Base-by-base conservation (phyloP, 1,140 invertebrate species). In the Micrasema longulum region DNA sequence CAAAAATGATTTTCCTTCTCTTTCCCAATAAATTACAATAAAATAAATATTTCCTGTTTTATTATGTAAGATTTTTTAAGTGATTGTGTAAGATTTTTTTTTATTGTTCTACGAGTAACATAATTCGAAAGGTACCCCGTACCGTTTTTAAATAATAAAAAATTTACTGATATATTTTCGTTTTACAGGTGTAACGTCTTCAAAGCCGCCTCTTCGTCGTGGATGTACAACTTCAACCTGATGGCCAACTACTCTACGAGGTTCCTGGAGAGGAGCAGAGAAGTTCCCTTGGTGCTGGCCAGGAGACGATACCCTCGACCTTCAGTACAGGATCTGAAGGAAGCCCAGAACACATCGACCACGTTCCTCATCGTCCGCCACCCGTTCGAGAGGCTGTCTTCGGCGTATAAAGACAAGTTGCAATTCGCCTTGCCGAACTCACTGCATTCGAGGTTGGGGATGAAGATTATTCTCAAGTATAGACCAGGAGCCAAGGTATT, bases 211-310 rank as follows among this genome's bases (percentile, higher is more conserved):
- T 94, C 92, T 26, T 93, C 93, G 1, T 94, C 93, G 0, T 95
- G 93, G 93, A 93, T 95, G 91, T 94, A 93, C 81, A 94, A 94
- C 82, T 94, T 94, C 77, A 94, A 94, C 82, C 82, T 93, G 63
- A 88, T 94, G 77, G 92, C 92, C 12, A 92, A 92, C 83, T 93
- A 93, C 80, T 89, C 89, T 50, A 87, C 91, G n/a, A 87, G 89
- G 36, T 93, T 92, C 82, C 81, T 94, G 69, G 90, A 89, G 73
- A 88, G 90, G 75, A 93, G 90, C 48, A 92, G 92, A 78, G 88
- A 90, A 73, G 91, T 94, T 48, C 91, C 92, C 16, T 85, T 95
- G 23, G 88, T 88, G 69, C 81, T 95, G 77, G 93, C 93, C 1
- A 86, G 93, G 69, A 89, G 91, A 76, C 90, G 89, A 76, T 95